These are phyloP conservation scores for Caenorhabditis latens DNA, from an alignment of 1,140 invertebrate species.

Conservation along the genomic window DNA sequence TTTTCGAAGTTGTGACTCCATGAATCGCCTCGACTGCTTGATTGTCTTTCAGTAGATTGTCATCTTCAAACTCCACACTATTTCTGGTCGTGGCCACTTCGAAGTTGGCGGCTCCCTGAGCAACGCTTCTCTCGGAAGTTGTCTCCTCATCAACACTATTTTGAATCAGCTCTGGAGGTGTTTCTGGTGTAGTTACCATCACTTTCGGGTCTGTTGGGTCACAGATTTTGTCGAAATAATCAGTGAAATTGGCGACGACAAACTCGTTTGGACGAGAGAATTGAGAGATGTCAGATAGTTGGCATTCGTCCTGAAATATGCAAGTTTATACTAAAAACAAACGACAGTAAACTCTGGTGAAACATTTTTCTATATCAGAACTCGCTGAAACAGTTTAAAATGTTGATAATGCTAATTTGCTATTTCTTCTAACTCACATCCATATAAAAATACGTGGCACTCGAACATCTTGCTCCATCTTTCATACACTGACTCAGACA, in stretches of 20 bases:
- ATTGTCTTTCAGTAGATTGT: constrained; percentile 38
- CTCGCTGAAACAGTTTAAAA: neutral
- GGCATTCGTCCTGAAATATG: constrained; percentile 72
- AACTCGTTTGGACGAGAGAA: constrained; percentile 74
- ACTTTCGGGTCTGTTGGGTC: constrained; percentile 58
- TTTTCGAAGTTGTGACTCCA: constrained; percentile 7
- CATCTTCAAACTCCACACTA: constrained; percentile 39
- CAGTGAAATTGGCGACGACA: constrained; percentile 66
- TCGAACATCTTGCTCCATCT: constrained; percentile 59
- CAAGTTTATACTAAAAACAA: neutral
- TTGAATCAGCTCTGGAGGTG: constrained; percentile 13
- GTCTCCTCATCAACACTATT: constrained; percentile 50
- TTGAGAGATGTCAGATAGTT: constrained; percentile 72
- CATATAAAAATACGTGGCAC: constrained; percentile 54
- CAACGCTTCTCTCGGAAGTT: constrained; percentile 41
- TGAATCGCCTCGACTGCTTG: constrained; percentile 54
- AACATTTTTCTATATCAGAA: too few species aligned
- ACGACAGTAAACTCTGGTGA: neutral
- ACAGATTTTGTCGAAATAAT: constrained; percentile 77
- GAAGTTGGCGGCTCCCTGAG: constrained; percentile 24
- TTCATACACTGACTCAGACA: constrained; percentile 59
- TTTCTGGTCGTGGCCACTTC: constrained; percentile 11
- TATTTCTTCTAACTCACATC: constrained; percentile 25
- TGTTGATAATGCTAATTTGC: neutral
- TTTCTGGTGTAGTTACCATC: neutral